These are phyloP conservation scores for Panagrolaimus sp. DNA, from an alignment of 1,140 invertebrate genomes.

Conservation along the genomic window DNA sequence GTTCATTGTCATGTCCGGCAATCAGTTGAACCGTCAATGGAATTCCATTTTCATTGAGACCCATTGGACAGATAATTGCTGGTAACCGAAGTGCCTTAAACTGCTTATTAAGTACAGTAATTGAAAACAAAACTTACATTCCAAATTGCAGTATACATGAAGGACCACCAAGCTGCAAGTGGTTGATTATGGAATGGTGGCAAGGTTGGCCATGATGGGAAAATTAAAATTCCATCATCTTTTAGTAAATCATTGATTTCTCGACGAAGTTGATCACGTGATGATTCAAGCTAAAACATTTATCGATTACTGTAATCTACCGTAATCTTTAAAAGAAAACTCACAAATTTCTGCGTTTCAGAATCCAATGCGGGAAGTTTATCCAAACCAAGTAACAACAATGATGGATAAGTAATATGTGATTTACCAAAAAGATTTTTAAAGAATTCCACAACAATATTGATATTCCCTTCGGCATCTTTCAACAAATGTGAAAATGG, in stretches of 20 bases:
- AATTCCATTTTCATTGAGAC: conserved; percentile 58
- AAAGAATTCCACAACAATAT: conserved; percentile 60
- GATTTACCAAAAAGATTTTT: conserved; percentile 69
- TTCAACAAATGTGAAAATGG: conserved; percentile 13
- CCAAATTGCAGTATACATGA: conserved; percentile 62
- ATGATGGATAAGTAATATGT: conserved; percentile 77
- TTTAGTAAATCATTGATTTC: conserved; percentile 65
- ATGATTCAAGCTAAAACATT: conserved; percentile 39
- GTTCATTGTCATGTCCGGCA: conserved; percentile 30
- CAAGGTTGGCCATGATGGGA: conserved; percentile 61
- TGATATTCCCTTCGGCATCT: conserved; percentile 40
- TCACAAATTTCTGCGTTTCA: conserved; percentile 29
- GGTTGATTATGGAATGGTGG: conserved; percentile 62
- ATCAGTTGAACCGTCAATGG: conserved; percentile 63
- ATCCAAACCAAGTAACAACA: conserved; percentile 71
- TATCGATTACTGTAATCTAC: conserved; percentile 4
- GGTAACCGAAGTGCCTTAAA: conserved; percentile 59
- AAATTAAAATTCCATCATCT: conserved; percentile 61
- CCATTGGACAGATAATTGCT: conserved; percentile 61
- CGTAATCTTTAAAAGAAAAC: conserved; percentile 9
- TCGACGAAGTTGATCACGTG: conserved; percentile 56
- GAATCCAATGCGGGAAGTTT: conserved; percentile 57
- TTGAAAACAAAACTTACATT: conserved; percentile 45
- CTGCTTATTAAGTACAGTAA: no score
- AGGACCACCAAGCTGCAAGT: conserved; percentile 60